phyloP scores from a whole-genome alignment of 2,888 invertebrate species.

The Hypomecis punctinalis region DNA sequence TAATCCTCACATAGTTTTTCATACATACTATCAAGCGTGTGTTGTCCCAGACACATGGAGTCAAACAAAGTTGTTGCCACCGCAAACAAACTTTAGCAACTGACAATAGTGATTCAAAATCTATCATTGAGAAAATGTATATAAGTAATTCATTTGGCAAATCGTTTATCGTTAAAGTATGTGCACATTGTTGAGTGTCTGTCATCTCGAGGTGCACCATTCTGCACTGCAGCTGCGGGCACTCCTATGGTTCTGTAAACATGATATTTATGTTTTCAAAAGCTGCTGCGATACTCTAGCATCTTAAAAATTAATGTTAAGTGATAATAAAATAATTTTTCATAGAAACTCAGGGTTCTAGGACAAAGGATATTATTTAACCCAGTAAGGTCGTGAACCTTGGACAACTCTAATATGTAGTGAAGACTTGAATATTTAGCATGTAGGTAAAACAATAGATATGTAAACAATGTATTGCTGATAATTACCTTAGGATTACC shows the following conservation, averaged over 20 bases:
- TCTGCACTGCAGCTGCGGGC: conserved; percentile 55
- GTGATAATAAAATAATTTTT: conserved; percentile 28
- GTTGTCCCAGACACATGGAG: conserved; percentile 82
- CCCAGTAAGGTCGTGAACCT: conserved; percentile 67
- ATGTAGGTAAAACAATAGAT: conserved; percentile 37
- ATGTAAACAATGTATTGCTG: conserved; percentile 40
- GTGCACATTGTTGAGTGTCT: conserved; percentile 63
- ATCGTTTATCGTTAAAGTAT: conserved; percentile 76
- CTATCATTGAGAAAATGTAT: conserved; percentile 82
- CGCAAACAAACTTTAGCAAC: conserved; percentile 79
- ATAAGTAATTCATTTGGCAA: conserved; percentile 83
- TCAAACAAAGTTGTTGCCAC: conserved; percentile 80
- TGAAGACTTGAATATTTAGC: conserved; percentile 28
- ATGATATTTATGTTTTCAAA: conserved; percentile 33
- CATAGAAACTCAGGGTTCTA: conserved; percentile 34
- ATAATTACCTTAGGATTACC: conserved; percentile 72
- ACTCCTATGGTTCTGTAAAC: conserved; percentile 66
- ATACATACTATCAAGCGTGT: conserved; percentile 81
- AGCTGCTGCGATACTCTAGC: not conserved
- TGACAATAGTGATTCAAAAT: conserved; percentile 79
- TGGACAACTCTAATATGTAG: conserved; percentile 54
- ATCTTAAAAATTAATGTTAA: conserved; percentile 2
- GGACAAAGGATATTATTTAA: conserved; percentile 56
- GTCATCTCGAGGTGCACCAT: conserved; percentile 82
- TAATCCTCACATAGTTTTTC: conserved; percentile 82